Base-by-base conservation (phyloP, 2,888 invertebrate species). In the Ryuthela nishihirai region DNA sequence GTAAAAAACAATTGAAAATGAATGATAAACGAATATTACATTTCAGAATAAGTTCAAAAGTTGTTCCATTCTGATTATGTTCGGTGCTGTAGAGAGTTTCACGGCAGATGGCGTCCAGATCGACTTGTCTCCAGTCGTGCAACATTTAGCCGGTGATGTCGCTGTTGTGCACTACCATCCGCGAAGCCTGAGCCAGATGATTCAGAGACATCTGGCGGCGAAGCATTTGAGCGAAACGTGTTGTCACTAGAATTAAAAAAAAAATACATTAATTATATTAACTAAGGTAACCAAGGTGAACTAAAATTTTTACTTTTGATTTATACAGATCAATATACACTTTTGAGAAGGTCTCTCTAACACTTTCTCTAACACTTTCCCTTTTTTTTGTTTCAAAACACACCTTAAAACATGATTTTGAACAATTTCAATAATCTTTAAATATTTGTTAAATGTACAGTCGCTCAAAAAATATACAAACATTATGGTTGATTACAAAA, bases 131-230 rank as follows among this genome's bases (percentile, higher is more conserved):
- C 76, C 76, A 77, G 63, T 77, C 77, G 41, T 75, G 73, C 26
- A 76, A 66, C 74, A 77, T 75, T 69, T 77, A 76, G 21, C 70
- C 65, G 39, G 73, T 73, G 53, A 77, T 70, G 60, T 76, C 76
- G 12, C 70, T 61, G 42, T 73, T 73, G 56, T 74, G 72, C 25
- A 76, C 70, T 21, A 77, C 75, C 53, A 75, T 73, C 17, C 76
- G 66, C 0, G 75, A 72, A 1, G 77, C 76, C 67, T 76, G 76
- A 56, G 75, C 75, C 52, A 77, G 68, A 55, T 77, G 77, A 67
- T 75, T 76, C 35, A 77, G 68, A 2, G 77, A 76, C 29, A 74
- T 75, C 66, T 76, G 76, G 1, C 77, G 70, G 21, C 74, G 68
- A 17, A 78, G 65, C 49, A 75, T 71, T 64, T 74, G 73, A 4